Percentiles rank a stretch among this genome's conserved stretches.
These are phyloP conservation scores for Exephanes ischioxanthus DNA, from an alignment of 2,888 invertebrate genomes.

Conservation along the genomic window DNA sequence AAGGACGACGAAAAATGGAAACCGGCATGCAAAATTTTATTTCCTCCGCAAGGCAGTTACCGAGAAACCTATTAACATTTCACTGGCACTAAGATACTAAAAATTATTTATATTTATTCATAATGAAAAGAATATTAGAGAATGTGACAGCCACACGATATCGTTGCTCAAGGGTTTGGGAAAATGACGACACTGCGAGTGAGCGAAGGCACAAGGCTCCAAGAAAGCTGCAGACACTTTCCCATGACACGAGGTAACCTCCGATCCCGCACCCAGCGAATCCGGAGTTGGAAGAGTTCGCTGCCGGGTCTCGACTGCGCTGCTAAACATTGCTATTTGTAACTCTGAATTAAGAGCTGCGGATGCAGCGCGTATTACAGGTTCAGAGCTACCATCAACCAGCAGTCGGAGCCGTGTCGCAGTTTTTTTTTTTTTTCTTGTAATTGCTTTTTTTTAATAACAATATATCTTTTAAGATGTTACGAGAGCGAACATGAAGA, in stretches of 20 bases:
- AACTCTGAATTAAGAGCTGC: slow-evolving; percentile 64
- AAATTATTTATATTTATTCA: no score
- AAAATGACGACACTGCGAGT: slow-evolving; percentile 36
- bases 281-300: slow-evolving; percentile 54
- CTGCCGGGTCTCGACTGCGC: slow-evolving; percentile 54
- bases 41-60: no score
- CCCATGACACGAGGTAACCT: slow-evolving; percentile 75
- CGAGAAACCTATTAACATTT: no score
- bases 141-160: background rate
- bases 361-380: slow-evolving; percentile 26
- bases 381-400: no score
- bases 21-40: no score
- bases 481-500: slow-evolving; percentile 30
- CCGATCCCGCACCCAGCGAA: slow-evolving; percentile 68
- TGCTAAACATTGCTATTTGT: slow-evolving; percentile 75
- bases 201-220: slow-evolving; percentile 2
- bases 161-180: slow-evolving; percentile 25
- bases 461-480: background rate
- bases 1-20: no score
- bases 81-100: no score
- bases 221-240: slow-evolving; percentile 64
- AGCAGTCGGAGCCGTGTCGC: no score
- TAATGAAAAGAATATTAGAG: no score
- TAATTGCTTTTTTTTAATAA: background rate
- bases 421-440: no score